These are phyloP conservation scores for Pelobates cultripes DNA, from an alignment of 2,797 vertebrate genomes.

Conservation along the genomic window DNA sequence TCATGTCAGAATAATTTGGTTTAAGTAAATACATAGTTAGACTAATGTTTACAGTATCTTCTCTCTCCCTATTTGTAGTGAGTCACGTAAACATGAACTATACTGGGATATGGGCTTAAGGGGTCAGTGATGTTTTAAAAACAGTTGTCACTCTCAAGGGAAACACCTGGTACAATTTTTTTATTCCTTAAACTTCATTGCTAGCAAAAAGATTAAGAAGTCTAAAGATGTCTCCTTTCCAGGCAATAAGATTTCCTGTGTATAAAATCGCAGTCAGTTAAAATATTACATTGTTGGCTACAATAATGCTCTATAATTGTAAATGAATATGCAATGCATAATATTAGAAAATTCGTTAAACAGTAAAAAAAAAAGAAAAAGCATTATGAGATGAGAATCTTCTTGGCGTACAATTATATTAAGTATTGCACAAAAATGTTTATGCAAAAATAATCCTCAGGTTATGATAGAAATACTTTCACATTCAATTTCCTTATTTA, in stretches of 20 bases:
- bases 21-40: slow-evolving; percentile 69
- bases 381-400: not conserved
- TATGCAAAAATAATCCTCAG: not conserved
- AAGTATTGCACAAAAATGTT: not conserved
- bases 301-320: not conserved
- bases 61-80: slow-evolving; percentile 71
- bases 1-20: slow-evolving; percentile 63
- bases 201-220: slow-evolving; percentile 24
- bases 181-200: slow-evolving; percentile 57
- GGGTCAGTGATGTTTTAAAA: slow-evolving; percentile 77
- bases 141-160: slow-evolving; percentile 76
- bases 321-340: not conserved
- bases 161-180: slow-evolving; percentile 72
- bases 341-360: slow-evolving; percentile 9
- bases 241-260: slow-evolving; percentile 56
- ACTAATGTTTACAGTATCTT: slow-evolving; percentile 72
- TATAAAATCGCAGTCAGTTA: slow-evolving; percentile 37
- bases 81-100: slow-evolving; percentile 72
- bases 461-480: not conserved
- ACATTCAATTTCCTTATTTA: not conserved
- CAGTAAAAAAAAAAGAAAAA: slow-evolving; percentile 7
- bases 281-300: slow-evolving; percentile 31
- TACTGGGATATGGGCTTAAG: slow-evolving; percentile 69
- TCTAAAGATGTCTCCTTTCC: slow-evolving; percentile 50
- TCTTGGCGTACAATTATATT: not conserved